Conservation (phyloP, 2,113 vertebrate species). For the Epinephelus fuscoguttatus region DNA sequence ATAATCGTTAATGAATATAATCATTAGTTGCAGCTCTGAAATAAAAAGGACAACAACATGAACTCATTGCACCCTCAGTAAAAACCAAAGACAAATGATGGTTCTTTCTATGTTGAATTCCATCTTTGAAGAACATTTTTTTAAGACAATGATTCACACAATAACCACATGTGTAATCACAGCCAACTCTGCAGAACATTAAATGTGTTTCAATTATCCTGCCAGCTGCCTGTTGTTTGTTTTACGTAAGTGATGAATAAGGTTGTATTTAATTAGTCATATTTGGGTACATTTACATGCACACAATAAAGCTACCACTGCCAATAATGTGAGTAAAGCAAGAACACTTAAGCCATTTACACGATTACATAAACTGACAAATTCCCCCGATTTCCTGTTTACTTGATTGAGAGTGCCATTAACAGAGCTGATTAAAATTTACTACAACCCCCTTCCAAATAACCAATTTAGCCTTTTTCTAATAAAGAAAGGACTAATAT, state of each 20-base stretch:
- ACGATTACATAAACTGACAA: slow-evolving; percentile 29
- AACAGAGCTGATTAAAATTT: slow-evolving; percentile 5
- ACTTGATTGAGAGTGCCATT: slow-evolving; percentile 22
- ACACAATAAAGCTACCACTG: slow-evolving; percentile 30
- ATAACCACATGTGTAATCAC: slow-evolving; percentile 26
- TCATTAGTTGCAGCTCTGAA: background rate
- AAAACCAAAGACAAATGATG: background rate
- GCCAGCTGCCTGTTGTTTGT: slow-evolving; percentile 60
- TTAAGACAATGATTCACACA: slow-evolving; percentile 14
- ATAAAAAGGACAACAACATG: background rate
- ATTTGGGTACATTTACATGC: slow-evolving; percentile 40
- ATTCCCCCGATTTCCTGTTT: slow-evolving; percentile 25
- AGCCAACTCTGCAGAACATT: slow-evolving; percentile 12
- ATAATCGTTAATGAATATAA: background rate
- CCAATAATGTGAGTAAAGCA: slow-evolving; percentile 38
- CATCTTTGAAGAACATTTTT: background rate
- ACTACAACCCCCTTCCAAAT: background rate
- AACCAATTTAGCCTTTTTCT: background rate
- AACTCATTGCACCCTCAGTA: background rate
- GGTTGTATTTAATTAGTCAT: slow-evolving; percentile 46
- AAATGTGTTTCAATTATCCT: slow-evolving; percentile 41
- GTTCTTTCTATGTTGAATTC: background rate
- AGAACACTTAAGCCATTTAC: slow-evolving; percentile 35
- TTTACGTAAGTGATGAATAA: slow-evolving; percentile 50
- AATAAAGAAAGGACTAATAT: background rate